Evolutionary conservation across 2,888 invertebrate species (phyloP).

Genomic region (Cantharis nigra): DNA sequence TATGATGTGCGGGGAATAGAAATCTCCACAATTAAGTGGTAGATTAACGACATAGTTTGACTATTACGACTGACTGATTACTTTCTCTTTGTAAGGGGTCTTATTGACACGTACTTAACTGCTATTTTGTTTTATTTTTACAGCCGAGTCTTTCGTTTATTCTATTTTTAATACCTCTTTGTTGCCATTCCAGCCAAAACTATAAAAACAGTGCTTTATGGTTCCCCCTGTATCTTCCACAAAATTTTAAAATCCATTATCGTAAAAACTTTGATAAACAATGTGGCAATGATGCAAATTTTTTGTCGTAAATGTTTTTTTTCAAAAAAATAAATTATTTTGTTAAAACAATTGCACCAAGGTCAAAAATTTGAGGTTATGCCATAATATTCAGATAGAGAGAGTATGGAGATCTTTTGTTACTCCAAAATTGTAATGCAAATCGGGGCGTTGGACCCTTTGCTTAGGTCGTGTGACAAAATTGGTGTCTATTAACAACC

Average conservation of each 20-base stretch:
- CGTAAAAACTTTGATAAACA: too few species aligned
- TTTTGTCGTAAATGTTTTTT: too few species aligned
- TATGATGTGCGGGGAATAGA: slow-evolving; percentile 43
- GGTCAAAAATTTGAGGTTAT: too few species aligned
- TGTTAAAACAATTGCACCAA: too few species aligned
- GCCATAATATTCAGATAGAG: too few species aligned
- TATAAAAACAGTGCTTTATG: neutral
- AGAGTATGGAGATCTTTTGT: too few species aligned
- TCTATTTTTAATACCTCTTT: neutral
- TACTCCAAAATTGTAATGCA: neutral
- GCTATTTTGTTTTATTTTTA: neutral
- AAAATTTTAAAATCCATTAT: too few species aligned
- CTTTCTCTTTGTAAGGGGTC: slow-evolving; percentile 20
- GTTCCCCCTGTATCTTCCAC: neutral
- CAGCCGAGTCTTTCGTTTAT: neutral
- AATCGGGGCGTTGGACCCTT: neutral
- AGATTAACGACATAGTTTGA: slow-evolving; percentile 40
- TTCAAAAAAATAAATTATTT: too few species aligned
- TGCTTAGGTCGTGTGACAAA: neutral
- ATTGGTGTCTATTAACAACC: neutral
- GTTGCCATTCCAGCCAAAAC: neutral
- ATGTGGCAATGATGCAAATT: too few species aligned
- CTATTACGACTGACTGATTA: slow-evolving; percentile 39
- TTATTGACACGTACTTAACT: neutral
- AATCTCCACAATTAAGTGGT: slow-evolving; percentile 44